Evolutionary conservation across 2,113 vertebrate genomes (phyloP), one percentile per base, ranked within the genome.

Genomic region (Elgaria multicarinata): DNA sequence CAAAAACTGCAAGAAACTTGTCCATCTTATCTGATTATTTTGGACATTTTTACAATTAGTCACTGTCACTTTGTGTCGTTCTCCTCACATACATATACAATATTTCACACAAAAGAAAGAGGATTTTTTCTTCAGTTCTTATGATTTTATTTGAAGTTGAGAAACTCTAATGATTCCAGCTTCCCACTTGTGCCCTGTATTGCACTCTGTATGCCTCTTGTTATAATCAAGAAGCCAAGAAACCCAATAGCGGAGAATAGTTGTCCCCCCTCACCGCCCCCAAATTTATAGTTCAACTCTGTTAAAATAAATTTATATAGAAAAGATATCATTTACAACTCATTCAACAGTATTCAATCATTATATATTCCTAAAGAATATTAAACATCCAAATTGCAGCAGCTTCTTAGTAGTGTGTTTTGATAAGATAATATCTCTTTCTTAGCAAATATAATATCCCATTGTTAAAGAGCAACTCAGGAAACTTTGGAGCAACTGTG

Each of bases 241-340:
- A 94, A 76, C 92, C 93, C 89, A 91, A 92, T 44, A 89, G 91
- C 8, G 82, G 92, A 89, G 71, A 90, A 94, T 89, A 94, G 88
- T 93, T 87, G 44, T 50, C 77, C 94, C 93, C 92, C 93, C 91
- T n/a, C 46, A 3, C 46, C 46, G 4, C 46, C 3, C 8, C 94
- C 93, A 94, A 95, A 95, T 94, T 83, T 92, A 95, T 94, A 96
- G 80, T 91, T 94, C 83, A 94, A 92, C 89, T 96, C 81, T 92
- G 90, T 93, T 93, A 96, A 96, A 97, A 97, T 96, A 96, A 96
- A 93, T 96, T 94, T 96, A 79, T 93, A 91, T 96, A 97, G 94
- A 96, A 96, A 96, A 97, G 94, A 95, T 96, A 92, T 79, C 76
- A 96, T 96, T 94, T 96, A 96, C 96, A 96, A 91, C 92, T 91